Base-by-base conservation (phyloP, 2,888 invertebrate species). In the Hydrotaea cyrtoneurina region DNA sequence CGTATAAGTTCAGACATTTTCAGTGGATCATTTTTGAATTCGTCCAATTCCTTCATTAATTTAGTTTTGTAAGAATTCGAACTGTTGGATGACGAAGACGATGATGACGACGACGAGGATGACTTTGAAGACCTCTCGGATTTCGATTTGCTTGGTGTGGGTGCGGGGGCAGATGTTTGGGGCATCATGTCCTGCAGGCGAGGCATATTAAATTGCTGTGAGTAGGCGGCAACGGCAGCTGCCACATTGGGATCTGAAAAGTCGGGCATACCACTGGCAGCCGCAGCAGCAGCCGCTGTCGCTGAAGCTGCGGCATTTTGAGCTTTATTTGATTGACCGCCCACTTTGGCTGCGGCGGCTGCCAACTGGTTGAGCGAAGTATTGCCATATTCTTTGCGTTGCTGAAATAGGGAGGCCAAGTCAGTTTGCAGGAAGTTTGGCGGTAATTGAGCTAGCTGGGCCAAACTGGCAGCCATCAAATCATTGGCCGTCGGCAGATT, bases 1-100 rank as follows among this genome's bases (percentile, higher is more conserved):
- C 92, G 89, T 86, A 93, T 92, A 0, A 92, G 86, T 80, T 93
- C 93, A 64, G 92, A 92, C 89, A 92, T 92, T 87, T 92, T 92
- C 2, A 92, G 83, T 0, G 92, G 92, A 88, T 93, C 93, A 73
- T 92, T 92, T 82, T 92, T 93, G 0, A 92, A 88, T 82, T 92
- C 92, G 59, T 92, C 92, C 55, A 92, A 86, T 77, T 92, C 92
- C 57, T 92, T 92, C 92, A 92, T 92, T 0, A 92, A 86, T 81
- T 92, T 92, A 0, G 92, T 92, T 86, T 92, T 92, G 75, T 92
- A 92, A 3, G 92, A 92, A 55, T 91, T 91, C 11, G 90, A 91
- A 0, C 91, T 90, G 4, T 91, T 89, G 36, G 89, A 89, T 10
- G 91, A 90, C 19, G 90, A 90, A 0, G 90, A 89, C 8, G 90